Evolutionary conservation across 2,113 vertebrate genomes (phyloP).

Genomic region (Toxostoma redivivum): DNA sequence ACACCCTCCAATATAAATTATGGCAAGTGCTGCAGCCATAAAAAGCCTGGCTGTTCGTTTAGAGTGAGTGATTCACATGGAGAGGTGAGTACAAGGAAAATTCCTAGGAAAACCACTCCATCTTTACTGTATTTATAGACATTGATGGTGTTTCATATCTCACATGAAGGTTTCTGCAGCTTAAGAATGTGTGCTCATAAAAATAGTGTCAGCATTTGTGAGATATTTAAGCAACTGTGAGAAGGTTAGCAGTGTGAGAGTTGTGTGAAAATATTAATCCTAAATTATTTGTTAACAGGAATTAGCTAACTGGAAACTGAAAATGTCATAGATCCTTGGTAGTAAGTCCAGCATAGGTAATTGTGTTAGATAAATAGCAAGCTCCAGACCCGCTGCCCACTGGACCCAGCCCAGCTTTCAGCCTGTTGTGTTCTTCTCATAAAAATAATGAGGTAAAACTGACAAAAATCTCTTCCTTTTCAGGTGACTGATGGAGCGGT

Average conservation of each 20-base stretch:
- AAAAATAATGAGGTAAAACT: not conserved
- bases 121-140: not conserved
- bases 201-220: not conserved
- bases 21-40: slow-evolving; percentile 4
- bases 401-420: not conserved
- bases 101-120: not conserved
- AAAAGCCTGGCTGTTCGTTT: not conserved
- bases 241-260: not conserved
- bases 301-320: not conserved
- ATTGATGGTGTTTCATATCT: not conserved
- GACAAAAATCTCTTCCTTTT: slow-evolving; percentile 34
- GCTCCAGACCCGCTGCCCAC: not conserved
- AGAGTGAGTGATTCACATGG: slow-evolving; percentile 1
- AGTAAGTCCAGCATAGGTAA: not conserved
- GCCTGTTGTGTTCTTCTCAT: not conserved
- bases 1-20: slow-evolving; percentile 44
- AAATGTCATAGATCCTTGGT: not conserved
- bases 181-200: not conserved
- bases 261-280: not conserved
- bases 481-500: slow-evolving; percentile 55
- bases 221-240: not conserved
- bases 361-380: not conserved
- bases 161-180: not conserved
- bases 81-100: slow-evolving; percentile 25
- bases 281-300: not conserved